Conservation (phyloP, 2,888 invertebrate species). For the Conops quadrifasciatus region DNA sequence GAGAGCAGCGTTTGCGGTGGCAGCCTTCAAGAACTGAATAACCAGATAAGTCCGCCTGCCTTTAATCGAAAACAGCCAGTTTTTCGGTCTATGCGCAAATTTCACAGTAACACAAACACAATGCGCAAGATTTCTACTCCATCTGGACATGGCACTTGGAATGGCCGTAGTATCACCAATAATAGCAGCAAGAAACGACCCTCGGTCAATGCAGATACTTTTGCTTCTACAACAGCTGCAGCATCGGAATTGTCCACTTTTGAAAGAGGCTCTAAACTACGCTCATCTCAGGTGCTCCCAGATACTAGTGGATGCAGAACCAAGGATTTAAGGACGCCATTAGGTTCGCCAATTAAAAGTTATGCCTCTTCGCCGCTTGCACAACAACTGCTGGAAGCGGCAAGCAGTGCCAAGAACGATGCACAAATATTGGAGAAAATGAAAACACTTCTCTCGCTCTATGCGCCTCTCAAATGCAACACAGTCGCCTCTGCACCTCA, state of each 20-base stretch:
- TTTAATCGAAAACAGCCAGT: constrained; percentile 62
- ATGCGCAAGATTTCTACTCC: constrained; percentile 39
- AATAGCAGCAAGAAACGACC: constrained; percentile 65
- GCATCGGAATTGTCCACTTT: constrained; percentile 61
- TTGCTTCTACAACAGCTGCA: constrained; percentile 59
- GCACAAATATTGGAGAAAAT: constrained; percentile 78
- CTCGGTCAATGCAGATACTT: constrained; percentile 72
- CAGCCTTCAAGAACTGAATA: constrained; percentile 56
- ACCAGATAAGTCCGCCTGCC: constrained; percentile 53
- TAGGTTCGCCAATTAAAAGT: constrained; percentile 67
- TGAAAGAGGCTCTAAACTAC: constrained; percentile 65
- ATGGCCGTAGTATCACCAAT: constrained; percentile 68
- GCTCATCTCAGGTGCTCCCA: constrained; percentile 63
- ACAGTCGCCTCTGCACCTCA: constrained; percentile 33
- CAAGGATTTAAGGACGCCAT: constrained; percentile 60
- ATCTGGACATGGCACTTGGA: constrained; percentile 73
- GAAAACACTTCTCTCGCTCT: constrained; percentile 74
- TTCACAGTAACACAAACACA: constrained; percentile 43
- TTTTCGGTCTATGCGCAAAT: constrained; percentile 65
- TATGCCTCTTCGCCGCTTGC: constrained; percentile 73
- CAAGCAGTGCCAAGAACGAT: constrained; percentile 77
- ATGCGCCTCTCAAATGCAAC: constrained; percentile 60
- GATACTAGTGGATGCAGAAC: constrained; percentile 67
- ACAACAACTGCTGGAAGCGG: constrained; percentile 76
- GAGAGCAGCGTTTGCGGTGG: constrained; percentile 60